Base-by-base conservation (phyloP, 2,888 invertebrate genomes). In the Andrena camellia region DNA sequence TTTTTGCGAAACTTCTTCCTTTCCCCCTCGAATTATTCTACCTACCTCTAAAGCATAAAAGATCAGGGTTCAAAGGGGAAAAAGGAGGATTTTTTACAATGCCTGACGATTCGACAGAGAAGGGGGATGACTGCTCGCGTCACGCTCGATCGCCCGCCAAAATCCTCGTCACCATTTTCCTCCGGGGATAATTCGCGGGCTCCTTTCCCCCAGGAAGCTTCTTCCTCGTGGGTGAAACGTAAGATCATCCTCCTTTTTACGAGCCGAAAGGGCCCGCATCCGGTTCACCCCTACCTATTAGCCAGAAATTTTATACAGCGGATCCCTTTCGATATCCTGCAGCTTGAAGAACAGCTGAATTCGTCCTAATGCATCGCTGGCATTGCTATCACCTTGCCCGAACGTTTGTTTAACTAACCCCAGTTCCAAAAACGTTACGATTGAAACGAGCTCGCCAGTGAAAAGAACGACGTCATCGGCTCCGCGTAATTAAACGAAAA, bases 251-350 rank as follows among this genome's bases (percentile, higher is more conserved):
- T 29, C 50, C 76, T 62, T 50, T 86, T 86, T 87, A 86, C 75
- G 83, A 80, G 67, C 60, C 0, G 68, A 26, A 54, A 42, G 70
- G 57, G 74, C 79, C 77, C 85, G 83, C 86, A 86, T 85, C 77
- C 76, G 29, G 64, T 71, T 68, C 62, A 29, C 71, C 73, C 73
- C 57, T 71, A 74, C 57, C 74, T 82, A 77, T 87, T 85, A 87
- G 71, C 63, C 35, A 33, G 62, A 77, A 79, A 83, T 86, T 85
- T 79, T 79, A 73, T 72, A 80, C 73, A 77, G 84, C 66, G 84
- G 64, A 80, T 42, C 52, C 54, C 1, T 57, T 17, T 31, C 23
- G 23, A 31, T 57, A 68, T 63, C 78, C 13, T 35, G 63, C 20
- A 29, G 50, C 35, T 35, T 33, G 73, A 70, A 48, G 77, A 71